These are phyloP conservation scores for Baryphthengus martii DNA, from an alignment of 2,113 vertebrate genomes.

Conservation along the genomic window DNA sequence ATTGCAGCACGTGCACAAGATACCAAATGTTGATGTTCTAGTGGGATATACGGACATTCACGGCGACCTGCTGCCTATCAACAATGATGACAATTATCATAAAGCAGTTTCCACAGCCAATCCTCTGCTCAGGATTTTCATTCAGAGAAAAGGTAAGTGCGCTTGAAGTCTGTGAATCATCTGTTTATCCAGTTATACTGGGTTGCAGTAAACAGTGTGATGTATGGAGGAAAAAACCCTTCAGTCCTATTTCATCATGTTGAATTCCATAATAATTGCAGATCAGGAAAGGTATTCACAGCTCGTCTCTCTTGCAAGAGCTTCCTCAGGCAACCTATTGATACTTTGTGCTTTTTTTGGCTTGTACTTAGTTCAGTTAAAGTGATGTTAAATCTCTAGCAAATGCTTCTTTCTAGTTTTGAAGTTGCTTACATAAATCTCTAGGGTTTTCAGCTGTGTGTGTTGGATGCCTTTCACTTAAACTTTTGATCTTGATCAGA, in stretches of 20 bases:
- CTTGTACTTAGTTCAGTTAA: not conserved
- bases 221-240: not conserved
- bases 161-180: not conserved
- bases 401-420: not conserved
- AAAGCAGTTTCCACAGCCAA: constrained; percentile 94
- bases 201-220: not conserved
- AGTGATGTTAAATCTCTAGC: not conserved
- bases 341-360: not conserved
- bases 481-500: not conserved
- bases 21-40: constrained; percentile 91
- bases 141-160: constrained; percentile 93
- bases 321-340: not conserved
- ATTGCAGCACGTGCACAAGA: constrained; percentile 94
- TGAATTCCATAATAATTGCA: not conserved
- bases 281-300: not conserved
- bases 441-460: not conserved
- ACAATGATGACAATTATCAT: constrained; percentile 97
- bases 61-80: constrained; percentile 95
- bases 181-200: not conserved
- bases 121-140: constrained; percentile 92
- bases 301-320: not conserved
- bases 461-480: not conserved
- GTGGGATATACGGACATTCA: constrained; percentile 95
- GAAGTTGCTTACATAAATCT: too few species aligned
- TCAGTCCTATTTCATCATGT: not conserved